Base-by-base conservation (phyloP, 2,797 vertebrate species). In the Lateolabrax maculatus region DNA sequence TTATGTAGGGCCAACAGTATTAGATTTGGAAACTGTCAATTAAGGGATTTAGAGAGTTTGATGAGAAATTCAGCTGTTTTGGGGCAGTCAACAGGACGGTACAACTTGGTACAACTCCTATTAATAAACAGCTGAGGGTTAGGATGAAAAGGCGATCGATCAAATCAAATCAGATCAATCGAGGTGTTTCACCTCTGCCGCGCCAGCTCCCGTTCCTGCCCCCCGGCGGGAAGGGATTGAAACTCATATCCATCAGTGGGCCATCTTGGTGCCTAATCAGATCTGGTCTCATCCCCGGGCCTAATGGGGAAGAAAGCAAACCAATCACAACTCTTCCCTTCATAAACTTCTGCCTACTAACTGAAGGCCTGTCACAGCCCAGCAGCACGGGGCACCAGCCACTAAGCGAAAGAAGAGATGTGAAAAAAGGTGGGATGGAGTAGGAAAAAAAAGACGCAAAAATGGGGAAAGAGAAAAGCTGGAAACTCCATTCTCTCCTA, bases 221-320 rank as follows among this genome's bases (percentile, higher is more conserved):
- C 84, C 93, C 92, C 39, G 92, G 90, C 87, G 90, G 92, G 91
- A 95, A 95, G 91, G 93, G 90, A 94, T 81, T 94, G 93, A 94
- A 95, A 94, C 58, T 92, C 92, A 94, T 94, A 90, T 95, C 93
- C 94, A 95, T 94, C 94, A 95, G 90, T 86, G 90, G 94, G 90
- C 89, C 93, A 91, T 95, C 92, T 90, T 92, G 91, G 92, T 93
- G 94, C 81, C 93, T 91, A 92, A 94, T 91, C 90, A 93, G 88
- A 91, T 93, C 92, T 83, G 93, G 92, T 93, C 89, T 88, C 92
- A 94, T 93, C 84, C 91, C 92, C 73, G 91, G 74, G 87, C 93
- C 93, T 94, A 90, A 89, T 90, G 89, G 87, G 90, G 87, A 89
- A 93, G 86, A 92, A 95, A 92, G 90, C 87, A 94, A 90, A 93